These are phyloP conservation scores for Henricia sp. DNA, from an alignment of 53 echinoderm and acorn worm species.

Conservation along the genomic window DNA sequence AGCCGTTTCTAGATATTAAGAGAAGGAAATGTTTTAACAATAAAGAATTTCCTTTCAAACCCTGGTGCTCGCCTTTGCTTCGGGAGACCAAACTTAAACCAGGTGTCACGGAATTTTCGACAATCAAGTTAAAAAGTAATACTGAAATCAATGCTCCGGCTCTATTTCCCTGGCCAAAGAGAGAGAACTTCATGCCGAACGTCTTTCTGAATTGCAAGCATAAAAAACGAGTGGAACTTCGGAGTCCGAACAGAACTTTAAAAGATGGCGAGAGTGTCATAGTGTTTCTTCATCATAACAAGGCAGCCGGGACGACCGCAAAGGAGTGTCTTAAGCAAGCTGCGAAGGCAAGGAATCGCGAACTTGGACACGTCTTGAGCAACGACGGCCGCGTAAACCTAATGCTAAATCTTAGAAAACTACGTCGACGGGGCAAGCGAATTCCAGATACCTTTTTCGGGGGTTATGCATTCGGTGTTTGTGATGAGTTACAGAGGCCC, in stretches of 20 bases:
- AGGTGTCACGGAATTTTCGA: too few relatives aligned
- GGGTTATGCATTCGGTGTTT: slow-evolving; percentile 85
- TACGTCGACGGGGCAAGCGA: slow-evolving; percentile 3
- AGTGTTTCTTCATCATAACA: slow-evolving; percentile 88
- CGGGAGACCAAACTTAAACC: too few relatives aligned
- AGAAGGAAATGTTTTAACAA: too few relatives aligned
- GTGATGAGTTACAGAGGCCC: slow-evolving; percentile 59
- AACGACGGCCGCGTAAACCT: slow-evolving; percentile 22
- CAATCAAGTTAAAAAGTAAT: too few relatives aligned
- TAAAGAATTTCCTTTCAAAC: too few relatives aligned
- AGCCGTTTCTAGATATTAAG: too few relatives aligned
- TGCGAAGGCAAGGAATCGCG: slow-evolving; percentile 14
- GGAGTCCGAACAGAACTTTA: neutral
- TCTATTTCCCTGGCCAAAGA: slow-evolving; percentile 13
- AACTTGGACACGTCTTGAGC: slow-evolving; percentile 45
- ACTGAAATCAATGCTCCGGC: neutral
- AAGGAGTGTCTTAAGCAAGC: slow-evolving; percentile 72
- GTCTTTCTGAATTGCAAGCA: slow-evolving; percentile 21
- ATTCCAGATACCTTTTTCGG: slow-evolving; percentile 66
- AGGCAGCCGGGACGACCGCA: slow-evolving; percentile 86
- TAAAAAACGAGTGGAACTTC: neutral
- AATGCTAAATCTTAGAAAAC: neutral
- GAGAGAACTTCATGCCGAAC: slow-evolving; percentile 33
- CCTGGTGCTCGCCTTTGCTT: too few relatives aligned
- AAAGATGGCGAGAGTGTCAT: slow-evolving; percentile 15